Evolutionary conservation across 2,888 invertebrate genomes (phyloP).

Genomic region (Drosophila quinaria): DNA sequence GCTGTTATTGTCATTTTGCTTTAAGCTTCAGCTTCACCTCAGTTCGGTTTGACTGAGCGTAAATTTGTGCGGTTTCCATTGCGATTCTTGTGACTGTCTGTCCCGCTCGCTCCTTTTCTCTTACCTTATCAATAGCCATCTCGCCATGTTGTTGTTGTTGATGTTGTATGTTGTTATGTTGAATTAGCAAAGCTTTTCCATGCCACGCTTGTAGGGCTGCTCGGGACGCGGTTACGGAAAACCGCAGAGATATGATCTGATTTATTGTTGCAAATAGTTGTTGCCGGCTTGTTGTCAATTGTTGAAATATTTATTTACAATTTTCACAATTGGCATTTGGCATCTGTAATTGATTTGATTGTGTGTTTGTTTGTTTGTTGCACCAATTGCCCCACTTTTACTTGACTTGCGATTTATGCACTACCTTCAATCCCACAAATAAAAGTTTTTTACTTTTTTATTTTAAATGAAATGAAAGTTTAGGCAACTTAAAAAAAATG

Average conservation of each 20-base stretch:
- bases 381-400: conserved; percentile 70
- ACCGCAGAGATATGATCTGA: conserved; percentile 74
- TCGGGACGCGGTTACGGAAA: conserved; percentile 17
- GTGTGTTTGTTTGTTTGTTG: conserved; percentile 7
- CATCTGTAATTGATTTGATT: conserved; percentile 41
- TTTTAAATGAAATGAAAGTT: no score
- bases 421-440: background rate
- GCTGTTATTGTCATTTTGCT: conserved; percentile 80
- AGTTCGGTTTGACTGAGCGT: conserved; percentile 48
- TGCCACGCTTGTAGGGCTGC: conserved; percentile 76
- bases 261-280: conserved; percentile 70
- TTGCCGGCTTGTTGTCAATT: conserved; percentile 68
- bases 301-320: conserved; percentile 83
- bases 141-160: conserved; percentile 54
- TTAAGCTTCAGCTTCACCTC: conserved; percentile 59
- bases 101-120: conserved; percentile 11
- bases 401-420: conserved; percentile 30
- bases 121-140: conserved; percentile 57
- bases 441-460: no score
- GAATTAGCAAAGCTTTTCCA: conserved; percentile 39
- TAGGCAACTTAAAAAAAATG: no score
- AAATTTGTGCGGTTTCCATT: conserved; percentile 48
- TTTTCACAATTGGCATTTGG: conserved; percentile 80
- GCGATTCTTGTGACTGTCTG: conserved; percentile 42
- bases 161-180: conserved; percentile 32